Evolutionary conservation across 1,140 invertebrate species (phyloP).

Genomic region (Contarinia nasturtii): DNA sequence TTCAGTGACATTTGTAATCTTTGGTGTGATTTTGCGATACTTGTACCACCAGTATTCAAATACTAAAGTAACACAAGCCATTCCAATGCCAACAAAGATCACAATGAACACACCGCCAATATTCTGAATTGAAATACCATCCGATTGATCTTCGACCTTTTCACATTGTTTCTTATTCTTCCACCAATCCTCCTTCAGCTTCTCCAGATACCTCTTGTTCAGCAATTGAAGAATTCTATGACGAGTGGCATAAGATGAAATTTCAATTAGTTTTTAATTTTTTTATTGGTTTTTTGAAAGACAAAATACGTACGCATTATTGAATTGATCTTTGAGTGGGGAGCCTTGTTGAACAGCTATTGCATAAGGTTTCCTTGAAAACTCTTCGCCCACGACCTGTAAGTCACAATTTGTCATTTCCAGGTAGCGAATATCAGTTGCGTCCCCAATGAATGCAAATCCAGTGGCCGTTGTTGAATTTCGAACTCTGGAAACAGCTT

Average conservation of each 20-base stretch:
- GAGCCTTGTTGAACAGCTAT: conserved; percentile 92
- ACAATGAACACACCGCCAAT: conserved; percentile 96
- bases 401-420: conserved; percentile 79
- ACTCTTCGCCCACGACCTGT: conserved; percentile 82
- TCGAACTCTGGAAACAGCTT: conserved; percentile 61
- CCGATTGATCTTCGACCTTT: conserved; percentile 75
- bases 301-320: conserved; percentile 53
- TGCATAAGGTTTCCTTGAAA: conserved; percentile 90
- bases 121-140: conserved; percentile 92
- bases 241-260: conserved; percentile 7
- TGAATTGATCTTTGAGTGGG: conserved; percentile 76
- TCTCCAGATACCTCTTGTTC: conserved; percentile 81
- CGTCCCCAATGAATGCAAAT: conserved; percentile 88
- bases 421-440: conserved; percentile 76
- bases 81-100: conserved; percentile 80
- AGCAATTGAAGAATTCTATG: conserved; percentile 81
- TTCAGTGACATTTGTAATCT: conserved; percentile 28
- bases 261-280: background rate
- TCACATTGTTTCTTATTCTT: conserved; percentile 74
- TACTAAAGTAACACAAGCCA: conserved; percentile 78
- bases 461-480: conserved; percentile 53
- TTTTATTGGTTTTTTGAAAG: background rate
- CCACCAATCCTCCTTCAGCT: conserved; percentile 93
- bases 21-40: conserved; percentile 34
- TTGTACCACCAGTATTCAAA: conserved; percentile 93